Evolutionary conservation across 2,113 vertebrate species (phyloP), one percentile per base, ranked within the genome.

Genomic region (Gymnocephalus cernua): DNA sequence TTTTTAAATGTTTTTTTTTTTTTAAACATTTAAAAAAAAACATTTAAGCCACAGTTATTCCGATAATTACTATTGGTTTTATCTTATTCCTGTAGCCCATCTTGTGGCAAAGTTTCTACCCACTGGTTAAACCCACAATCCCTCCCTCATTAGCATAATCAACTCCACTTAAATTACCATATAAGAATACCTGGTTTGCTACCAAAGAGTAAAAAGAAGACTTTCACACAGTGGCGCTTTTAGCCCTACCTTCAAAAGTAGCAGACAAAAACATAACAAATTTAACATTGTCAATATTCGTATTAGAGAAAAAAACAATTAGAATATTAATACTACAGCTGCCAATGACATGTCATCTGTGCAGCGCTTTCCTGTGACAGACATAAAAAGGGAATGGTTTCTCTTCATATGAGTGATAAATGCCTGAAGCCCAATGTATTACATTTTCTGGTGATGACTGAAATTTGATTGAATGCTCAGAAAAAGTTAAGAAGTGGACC

Each of bases 61-160:
- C 2, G 9, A 38, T 38, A 38, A 38, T 38, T 38, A 32, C 32
- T 32, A 32, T 32, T 32, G 32, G 32, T 32, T 32, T 32, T 32
- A 32, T 32, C 32, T 32, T 32, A 10, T 10, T 38, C 38, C 8
- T 38, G 9, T 38, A 38, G 38, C 38, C 9, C 9, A 38, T 38
- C 38, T 10, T 38, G 9, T 38, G 38, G 38, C 38, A 38, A 38
- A 38, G 38, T 38, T 38, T 38, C 38, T 38, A 86, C 88, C 32
- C 32, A 32, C 6, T 32, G 6, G 32, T 90, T 75, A 83, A 89
- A 91, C 84, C 86, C 91, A 86, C 86, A 91, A 92, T 90, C 87
- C 88, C 88, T 93, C 89, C 38, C 10, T 10, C 38, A 38, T 38
- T 10, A 38, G 9, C 38, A 38, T 10, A 38, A 38, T 38, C 38